These are phyloP conservation scores for Catalaphyllia jardinei DNA, from an alignment of 64 coral and sea anemone species.

Conservation along the genomic window DNA sequence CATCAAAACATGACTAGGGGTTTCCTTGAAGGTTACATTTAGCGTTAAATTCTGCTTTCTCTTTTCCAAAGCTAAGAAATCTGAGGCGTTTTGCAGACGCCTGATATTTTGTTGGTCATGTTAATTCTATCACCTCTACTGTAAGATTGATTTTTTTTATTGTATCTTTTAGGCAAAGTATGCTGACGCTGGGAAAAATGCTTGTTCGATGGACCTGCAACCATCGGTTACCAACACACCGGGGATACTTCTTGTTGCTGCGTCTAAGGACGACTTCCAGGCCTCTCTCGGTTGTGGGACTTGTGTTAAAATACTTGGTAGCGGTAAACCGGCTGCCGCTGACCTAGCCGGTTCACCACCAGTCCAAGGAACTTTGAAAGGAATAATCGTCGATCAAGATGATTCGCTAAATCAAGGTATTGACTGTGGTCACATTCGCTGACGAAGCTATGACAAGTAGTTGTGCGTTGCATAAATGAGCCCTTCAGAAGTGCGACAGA, in stretches of 20 bases:
- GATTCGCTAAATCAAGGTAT: slow-evolving; percentile 35
- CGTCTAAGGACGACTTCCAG: slow-evolving; percentile 39
- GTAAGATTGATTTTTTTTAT: not conserved
- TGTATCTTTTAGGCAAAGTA: slow-evolving; percentile 50
- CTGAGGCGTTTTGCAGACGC: too few species aligned
- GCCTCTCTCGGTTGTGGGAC: slow-evolving; percentile 67
- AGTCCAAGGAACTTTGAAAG: slow-evolving; percentile 13
- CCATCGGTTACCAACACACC: slow-evolving; percentile 26
- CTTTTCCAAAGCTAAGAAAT: too few species aligned
- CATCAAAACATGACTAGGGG: too few species aligned
- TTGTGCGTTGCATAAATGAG: too few species aligned
- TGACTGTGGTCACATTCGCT: not conserved
- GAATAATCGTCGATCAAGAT: slow-evolving; percentile 35
- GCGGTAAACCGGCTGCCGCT: slow-evolving; percentile 28
- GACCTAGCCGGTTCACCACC: slow-evolving; percentile 23
- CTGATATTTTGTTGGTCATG: too few species aligned
- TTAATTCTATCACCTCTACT: not conserved
- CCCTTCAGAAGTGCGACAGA: too few species aligned
- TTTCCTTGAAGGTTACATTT: too few species aligned
- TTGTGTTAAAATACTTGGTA: slow-evolving; percentile 52
- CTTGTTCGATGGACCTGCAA: slow-evolving; percentile 62
- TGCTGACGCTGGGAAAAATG: slow-evolving; percentile 48
- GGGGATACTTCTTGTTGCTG: slow-evolving; percentile 39
- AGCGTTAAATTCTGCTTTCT: too few species aligned
- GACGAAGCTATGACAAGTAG: too few species aligned